phyloP scores from a whole-genome alignment of 2,113 vertebrate genomes.

The Phycodurus eques region DNA sequence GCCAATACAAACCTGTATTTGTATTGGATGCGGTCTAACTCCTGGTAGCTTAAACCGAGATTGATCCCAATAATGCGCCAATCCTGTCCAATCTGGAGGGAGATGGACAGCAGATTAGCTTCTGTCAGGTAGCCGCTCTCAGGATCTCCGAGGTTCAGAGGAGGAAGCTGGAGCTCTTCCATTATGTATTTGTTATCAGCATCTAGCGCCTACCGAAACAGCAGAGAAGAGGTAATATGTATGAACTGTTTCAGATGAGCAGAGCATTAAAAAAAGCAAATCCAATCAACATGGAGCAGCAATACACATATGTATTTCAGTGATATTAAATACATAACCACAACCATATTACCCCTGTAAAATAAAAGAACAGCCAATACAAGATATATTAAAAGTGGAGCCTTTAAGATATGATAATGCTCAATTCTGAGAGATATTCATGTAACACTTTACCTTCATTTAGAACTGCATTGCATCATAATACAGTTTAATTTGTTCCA shows the following conservation, averaged over 20 bases:
- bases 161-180: conserved; percentile 63
- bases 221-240: conserved; percentile 1
- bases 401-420: no score
- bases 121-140: conserved; percentile 94
- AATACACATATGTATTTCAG: background rate
- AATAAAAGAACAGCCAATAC: background rate
- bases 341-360: background rate
- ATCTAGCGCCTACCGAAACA: conserved; percentile 48
- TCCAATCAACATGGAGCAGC: background rate
- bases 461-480: no score
- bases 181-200: conserved; percentile 53
- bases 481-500: no score
- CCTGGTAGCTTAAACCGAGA: conserved; percentile 82
- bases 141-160: conserved; percentile 87
- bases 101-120: conserved; percentile 86
- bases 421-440: no score
- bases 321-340: background rate
- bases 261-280: background rate
- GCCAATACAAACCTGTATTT: conserved; percentile 77
- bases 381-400: background rate
- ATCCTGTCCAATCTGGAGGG: conserved; percentile 82
- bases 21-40: conserved; percentile 82
- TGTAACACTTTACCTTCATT: no score
- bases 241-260: background rate
- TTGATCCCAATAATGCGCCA: conserved; percentile 87